Evolutionary conservation across 2,888 invertebrate genomes (phyloP).

Genomic region (Branchellion lobata): DNA sequence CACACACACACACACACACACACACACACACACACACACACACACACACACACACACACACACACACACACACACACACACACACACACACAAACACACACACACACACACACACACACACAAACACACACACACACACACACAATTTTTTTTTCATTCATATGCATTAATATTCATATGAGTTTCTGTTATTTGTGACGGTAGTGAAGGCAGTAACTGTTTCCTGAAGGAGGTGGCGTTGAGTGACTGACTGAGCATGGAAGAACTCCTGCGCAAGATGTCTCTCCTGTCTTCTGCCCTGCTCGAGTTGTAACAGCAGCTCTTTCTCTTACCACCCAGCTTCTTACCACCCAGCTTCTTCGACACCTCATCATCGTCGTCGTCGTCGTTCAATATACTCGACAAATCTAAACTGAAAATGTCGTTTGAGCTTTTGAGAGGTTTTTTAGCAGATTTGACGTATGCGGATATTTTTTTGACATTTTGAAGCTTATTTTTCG

Average conservation of each 20-base stretch:
- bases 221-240: not conserved
- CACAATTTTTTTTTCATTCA: not conserved
- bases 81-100: no score
- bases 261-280: not conserved
- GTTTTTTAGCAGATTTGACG: no score
- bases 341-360: not conserved
- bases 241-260: not conserved
- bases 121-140: no score
- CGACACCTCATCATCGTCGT: not conserved
- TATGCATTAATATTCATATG: not conserved
- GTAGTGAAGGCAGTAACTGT: not conserved
- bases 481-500: no score
- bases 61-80: no score
- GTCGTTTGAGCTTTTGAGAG: no score
- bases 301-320: not conserved
- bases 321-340: not conserved
- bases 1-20: no score
- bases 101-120: no score
- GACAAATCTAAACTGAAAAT: not conserved
- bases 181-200: not conserved
- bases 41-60: no score
- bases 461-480: no score
- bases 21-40: no score
- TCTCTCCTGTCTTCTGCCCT: not conserved
- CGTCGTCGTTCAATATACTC: not conserved